Evolutionary conservation across 2,113 vertebrate species (phyloP).

Genomic region (Hemibagrus wyckioides): DNA sequence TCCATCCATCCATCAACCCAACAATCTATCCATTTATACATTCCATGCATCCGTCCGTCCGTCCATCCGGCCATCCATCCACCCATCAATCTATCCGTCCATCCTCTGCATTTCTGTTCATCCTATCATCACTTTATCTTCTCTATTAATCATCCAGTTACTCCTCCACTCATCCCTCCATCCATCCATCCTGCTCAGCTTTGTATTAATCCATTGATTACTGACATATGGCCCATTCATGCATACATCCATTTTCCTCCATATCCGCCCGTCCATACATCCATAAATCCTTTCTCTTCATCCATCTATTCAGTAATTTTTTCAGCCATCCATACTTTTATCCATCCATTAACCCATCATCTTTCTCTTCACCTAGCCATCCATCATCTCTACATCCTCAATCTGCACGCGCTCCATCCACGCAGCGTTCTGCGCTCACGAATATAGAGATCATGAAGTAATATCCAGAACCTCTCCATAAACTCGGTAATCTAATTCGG

Average conservation of each 20-base stretch:
- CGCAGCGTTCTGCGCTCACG: constrained; percentile 48
- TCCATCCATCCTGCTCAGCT: not conserved
- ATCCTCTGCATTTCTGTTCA: too few species aligned
- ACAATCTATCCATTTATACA: not conserved
- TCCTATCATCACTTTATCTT: too few species aligned
- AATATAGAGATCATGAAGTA: constrained; percentile 65
- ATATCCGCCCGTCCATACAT: not conserved
- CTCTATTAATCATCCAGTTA: too few species aligned
- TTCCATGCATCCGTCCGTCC: too few species aligned
- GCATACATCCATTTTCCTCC: not conserved
- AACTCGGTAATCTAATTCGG: constrained; percentile 72
- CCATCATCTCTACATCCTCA: not conserved
- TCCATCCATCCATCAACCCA: not conserved
- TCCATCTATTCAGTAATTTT: not conserved
- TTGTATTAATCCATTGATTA: not conserved
- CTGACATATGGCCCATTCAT: not conserved
- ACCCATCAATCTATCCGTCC: not conserved
- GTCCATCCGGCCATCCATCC: not conserved
- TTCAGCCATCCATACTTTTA: not conserved
- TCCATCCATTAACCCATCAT: not conserved
- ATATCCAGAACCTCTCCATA: constrained; percentile 69
- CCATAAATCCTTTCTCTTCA: not conserved
- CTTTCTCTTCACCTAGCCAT: not conserved
- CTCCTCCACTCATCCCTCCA: not conserved
- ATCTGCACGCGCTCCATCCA: constrained; percentile 1